Evolutionary conservation across 2,888 invertebrate species (phyloP), one percentile per base, ranked within the genome.

Genomic region (Drosophila trichaetosa): DNA sequence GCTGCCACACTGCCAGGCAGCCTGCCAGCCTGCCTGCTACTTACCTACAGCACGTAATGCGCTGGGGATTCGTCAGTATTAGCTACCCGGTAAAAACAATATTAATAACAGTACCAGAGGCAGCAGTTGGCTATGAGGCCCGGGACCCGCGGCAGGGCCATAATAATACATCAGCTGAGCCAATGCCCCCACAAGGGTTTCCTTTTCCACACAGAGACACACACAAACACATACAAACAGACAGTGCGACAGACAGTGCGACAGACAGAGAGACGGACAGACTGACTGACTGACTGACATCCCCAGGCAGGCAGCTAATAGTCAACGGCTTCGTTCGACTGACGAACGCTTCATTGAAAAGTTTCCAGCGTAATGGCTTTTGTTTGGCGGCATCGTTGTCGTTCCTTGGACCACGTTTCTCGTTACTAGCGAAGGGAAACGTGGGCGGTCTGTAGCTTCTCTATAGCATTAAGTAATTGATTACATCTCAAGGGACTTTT

Each of bases 391-490:
- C 73, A 70, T 36, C 60, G 52, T 53, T 53, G 27, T 61, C 38
- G 53, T 38, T 53, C 29, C 48, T 67, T 66, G 54, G 48, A 40
- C 54, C 67, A 65, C 54, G 54, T 31, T 63, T 31, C 34, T 24
- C 34, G 36, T 27, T 36, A 11, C 54, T 34, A 4, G 29, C 13
- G 34, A 31, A 46, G 18, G 46, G 64, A 21, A 33, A 21, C 52
- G 52, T 56, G 56, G 65, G 54, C 56, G 33, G 54, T 34, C 69
- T 67, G 76, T 73, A 69, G 67, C 83, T 79, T 79, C 83, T 87
- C 83, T 87, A 89, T 89, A 87, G 83, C 91, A 91, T 89, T 92
- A 92, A 92, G 92, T 92, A 92, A 92, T 92, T 92, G 92, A 92
- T 92, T 92, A 92, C 92, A 90, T 92, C 92, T 92, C 92, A 76